Evolutionary conservation across 2,888 invertebrate species (phyloP).

Genomic region (Hirudinaria manillensis): DNA sequence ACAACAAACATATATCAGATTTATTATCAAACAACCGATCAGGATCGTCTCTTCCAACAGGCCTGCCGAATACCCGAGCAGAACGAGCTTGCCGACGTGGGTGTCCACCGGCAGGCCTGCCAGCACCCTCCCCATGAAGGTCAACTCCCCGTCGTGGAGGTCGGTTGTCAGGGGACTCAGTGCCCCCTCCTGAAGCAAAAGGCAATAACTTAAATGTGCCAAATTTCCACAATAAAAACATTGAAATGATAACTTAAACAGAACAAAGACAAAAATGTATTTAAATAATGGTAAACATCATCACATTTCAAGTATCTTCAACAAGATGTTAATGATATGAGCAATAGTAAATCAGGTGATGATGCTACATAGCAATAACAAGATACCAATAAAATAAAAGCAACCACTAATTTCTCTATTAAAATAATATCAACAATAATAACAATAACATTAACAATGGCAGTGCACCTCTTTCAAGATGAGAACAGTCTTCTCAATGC

Average conservation of each 20-base stretch:
- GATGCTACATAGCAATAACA: too few species aligned
- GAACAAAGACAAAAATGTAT: too few species aligned
- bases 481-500: conserved; percentile 75
- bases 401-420: too few species aligned
- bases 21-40: conserved; percentile 60
- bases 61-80: conserved; percentile 79
- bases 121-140: conserved; percentile 77
- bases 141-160: conserved; percentile 74
- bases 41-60: conserved; percentile 76
- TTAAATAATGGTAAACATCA: too few species aligned
- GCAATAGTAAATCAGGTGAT: too few species aligned
- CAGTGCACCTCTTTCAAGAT: conserved; percentile 65
- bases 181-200: conserved; percentile 66
- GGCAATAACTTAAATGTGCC: neutral
- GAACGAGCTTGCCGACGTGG: conserved; percentile 72
- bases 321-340: too few species aligned
- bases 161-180: conserved; percentile 61
- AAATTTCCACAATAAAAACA: neutral
- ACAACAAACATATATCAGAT: neutral
- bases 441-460: neutral
- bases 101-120: conserved; percentile 76
- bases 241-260: too few species aligned
- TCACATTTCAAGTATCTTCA: too few species aligned
- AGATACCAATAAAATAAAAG: too few species aligned
- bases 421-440: too few species aligned